Evolutionary conservation across 2,888 invertebrate genomes (phyloP), one percentile per base, ranked within the genome.

Genomic region (Cataglyphis rosenhaueri): DNA sequence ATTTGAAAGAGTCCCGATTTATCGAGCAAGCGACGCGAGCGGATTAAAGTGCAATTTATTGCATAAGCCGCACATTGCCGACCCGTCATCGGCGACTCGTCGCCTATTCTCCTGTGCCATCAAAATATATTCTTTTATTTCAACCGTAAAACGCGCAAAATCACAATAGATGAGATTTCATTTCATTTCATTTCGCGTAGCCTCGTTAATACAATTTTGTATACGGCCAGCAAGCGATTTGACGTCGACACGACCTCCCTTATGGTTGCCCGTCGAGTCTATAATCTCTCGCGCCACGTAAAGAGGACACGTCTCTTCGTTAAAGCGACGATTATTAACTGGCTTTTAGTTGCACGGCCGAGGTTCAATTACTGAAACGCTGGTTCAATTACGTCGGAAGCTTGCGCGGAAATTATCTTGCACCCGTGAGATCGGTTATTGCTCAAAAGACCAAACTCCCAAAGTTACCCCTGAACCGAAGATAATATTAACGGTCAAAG

Each of bases 1-100:
- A 79, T 79, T 79, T 79, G n/a, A 59, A n/a, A 71, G 44, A 59
- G 21, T 61, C 44, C 44, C 59, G 71, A 79, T 48, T 32, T 48
- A 78, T 70, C 35, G 70, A 79, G 48, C 35, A 57, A 79, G 35
- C 59, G 41, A 9, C 41, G 66, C 32, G 32, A 59, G n/a, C 59
- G 35, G 70, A 79, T 79, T 79, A 79, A 79, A 79, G 71, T 25
- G 71, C 78, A 61, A 79, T 79, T 79, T 61, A 71, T 79, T 35
- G 48, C 25, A 35, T 71, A 79, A 79, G 78, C 78, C n/a, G 25
- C 59, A 29, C 21, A 52, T 52, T n/a, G 25, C 29, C 18, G 25
- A 12, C 35, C 52, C 32, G 78, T 78, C 59, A 78, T 15, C 61
- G 32, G 38, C 38, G 44, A 25, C 41, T 61, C 18, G 10, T 55